phyloP scores from a whole-genome alignment of 2,888 invertebrate species.

The Phragmatobia fuliginosa region DNA sequence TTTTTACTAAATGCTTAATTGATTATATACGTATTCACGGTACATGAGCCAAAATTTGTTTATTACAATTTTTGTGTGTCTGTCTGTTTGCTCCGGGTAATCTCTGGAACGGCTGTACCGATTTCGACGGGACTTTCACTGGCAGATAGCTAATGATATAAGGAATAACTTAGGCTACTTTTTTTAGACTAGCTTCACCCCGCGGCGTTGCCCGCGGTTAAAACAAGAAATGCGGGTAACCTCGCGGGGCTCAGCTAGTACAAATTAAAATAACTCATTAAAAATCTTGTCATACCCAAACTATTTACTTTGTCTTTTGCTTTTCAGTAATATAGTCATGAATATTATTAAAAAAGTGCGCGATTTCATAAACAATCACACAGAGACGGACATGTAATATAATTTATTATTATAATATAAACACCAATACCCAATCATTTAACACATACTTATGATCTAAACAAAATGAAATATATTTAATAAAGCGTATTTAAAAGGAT shows the following conservation, averaged over 20 bases:
- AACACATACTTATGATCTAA: constrained; percentile 55
- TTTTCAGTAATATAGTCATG: not conserved
- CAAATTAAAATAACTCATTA: not conserved
- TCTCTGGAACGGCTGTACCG: too few relatives aligned
- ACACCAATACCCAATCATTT: constrained; percentile 41
- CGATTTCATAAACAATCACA: not conserved
- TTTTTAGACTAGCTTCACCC: too few relatives aligned
- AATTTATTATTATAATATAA: constrained; percentile 39
- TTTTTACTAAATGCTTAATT: too few relatives aligned
- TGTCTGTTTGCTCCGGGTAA: too few relatives aligned
- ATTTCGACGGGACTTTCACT: too few relatives aligned
- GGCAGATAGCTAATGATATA: too few relatives aligned
- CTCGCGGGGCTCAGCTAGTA: too few relatives aligned
- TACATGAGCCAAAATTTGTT: too few relatives aligned
- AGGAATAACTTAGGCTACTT: too few relatives aligned
- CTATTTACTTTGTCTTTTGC: not conserved
- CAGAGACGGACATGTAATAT: constrained; percentile 29
- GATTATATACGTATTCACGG: too few relatives aligned
- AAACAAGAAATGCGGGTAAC: not conserved
- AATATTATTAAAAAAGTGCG: not conserved
- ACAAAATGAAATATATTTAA: constrained; percentile 60
- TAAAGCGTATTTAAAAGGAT: constrained; percentile 72
- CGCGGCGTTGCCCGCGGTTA: too few relatives aligned
- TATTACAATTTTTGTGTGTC: too few relatives aligned
- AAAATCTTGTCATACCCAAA: not conserved